Evolutionary conservation across 2,797 vertebrate species (phyloP).

Genomic region (Acrossocheilus wenchowensis): DNA sequence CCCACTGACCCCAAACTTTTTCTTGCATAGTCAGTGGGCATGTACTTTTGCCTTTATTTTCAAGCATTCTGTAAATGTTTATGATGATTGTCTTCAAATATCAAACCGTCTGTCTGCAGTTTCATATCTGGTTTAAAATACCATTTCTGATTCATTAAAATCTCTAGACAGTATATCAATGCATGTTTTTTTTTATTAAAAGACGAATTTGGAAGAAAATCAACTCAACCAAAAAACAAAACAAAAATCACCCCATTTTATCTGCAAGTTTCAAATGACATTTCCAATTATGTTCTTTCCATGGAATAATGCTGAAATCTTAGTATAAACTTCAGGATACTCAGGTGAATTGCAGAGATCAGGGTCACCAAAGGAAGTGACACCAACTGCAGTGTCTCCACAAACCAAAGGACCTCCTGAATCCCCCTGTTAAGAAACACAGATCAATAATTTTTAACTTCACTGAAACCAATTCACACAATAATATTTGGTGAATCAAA

Average conservation of each 20-base stretch:
- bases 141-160: background rate
- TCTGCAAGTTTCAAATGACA: background rate
- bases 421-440: conserved; percentile 50
- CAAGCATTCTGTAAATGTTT: too few relatives aligned
- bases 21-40: too few relatives aligned
- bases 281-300: background rate
- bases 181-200: background rate
- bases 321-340: conserved; percentile 25
- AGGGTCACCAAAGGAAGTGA: conserved; percentile 10
- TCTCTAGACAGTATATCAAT: background rate
- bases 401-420: conserved; percentile 60
- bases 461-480: too few relatives aligned
- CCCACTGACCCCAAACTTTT: too few relatives aligned
- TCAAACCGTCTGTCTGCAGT: too few relatives aligned
- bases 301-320: conserved; percentile 16
- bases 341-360: background rate
- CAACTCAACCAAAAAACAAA: background rate
- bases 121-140: too few relatives aligned
- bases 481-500: background rate
- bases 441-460: too few relatives aligned
- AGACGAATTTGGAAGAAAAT: background rate
- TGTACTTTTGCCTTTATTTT: too few relatives aligned
- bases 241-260: background rate
- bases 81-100: too few relatives aligned
- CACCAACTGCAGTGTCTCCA: conserved; percentile 40